Conservation (phyloP, 1,140 invertebrate species). For the Papilio machaon region DNA sequence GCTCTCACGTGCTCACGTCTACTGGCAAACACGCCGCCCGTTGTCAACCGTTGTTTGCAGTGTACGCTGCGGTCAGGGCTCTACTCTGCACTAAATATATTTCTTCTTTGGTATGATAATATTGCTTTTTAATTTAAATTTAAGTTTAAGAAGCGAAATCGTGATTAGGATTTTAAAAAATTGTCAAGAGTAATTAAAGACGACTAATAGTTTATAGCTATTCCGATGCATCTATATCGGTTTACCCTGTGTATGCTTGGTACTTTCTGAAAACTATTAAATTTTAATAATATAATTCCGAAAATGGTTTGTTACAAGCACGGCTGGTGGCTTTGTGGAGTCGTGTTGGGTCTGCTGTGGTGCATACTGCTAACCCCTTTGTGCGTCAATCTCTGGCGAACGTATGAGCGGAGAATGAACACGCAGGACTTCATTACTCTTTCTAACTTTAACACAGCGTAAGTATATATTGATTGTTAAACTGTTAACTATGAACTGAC, state of each 20-base stretch:
- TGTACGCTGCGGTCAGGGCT: constrained; percentile 85
- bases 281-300: background rate
- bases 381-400: constrained; percentile 69
- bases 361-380: constrained; percentile 65
- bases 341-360: constrained; percentile 68
- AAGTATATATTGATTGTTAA: constrained; percentile 41
- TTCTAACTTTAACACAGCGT: constrained; percentile 61
- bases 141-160: background rate
- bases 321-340: constrained; percentile 73
- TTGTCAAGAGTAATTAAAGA: too few species aligned
- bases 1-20: constrained; percentile 84
- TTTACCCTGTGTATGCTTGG: too few species aligned
- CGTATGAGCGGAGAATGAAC: constrained; percentile 61
- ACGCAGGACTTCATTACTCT: constrained; percentile 60
- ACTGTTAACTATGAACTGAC: background rate
- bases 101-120: constrained; percentile 81
- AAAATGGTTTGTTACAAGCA: background rate
- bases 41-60: constrained; percentile 88
- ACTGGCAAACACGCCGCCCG: constrained; percentile 85
- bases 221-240: too few species aligned
- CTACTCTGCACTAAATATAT: constrained; percentile 88
- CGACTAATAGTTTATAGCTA: too few species aligned
- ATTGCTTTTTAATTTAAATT: background rate
- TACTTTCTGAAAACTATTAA: too few species aligned
- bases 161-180: too few species aligned